Percentiles rank a stretch among this genome's conserved stretches.
phyloP scores from a whole-genome alignment of 2,113 vertebrate genomes.

The Lagopus leucura region DNA sequence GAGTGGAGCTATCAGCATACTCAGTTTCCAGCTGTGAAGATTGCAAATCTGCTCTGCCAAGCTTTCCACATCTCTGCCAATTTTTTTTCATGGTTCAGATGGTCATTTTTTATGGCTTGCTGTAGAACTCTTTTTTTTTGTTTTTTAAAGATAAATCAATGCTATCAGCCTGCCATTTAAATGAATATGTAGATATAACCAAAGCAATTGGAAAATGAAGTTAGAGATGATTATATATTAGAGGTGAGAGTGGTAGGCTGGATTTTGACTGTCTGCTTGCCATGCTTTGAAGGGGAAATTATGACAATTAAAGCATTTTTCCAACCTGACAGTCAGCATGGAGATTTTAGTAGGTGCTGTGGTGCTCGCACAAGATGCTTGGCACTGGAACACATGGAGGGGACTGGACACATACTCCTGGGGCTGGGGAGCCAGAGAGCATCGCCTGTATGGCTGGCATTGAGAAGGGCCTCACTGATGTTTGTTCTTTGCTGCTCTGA shows the following conservation, averaged over 20 bases:
- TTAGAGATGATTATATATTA: neutral
- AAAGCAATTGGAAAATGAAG: neutral
- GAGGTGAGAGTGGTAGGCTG: neutral
- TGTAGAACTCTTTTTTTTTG: neutral
- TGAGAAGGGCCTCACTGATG: too few species aligned
- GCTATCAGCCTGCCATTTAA: neutral
- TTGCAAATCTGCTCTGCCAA: neutral
- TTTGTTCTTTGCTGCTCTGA: neutral
- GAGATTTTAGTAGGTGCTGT: neutral
- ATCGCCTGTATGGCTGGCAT: neutral
- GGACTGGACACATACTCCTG: neutral
- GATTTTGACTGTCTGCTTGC: neutral
- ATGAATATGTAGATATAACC: neutral
- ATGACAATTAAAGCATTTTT: neutral
- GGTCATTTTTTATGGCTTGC: neutral
- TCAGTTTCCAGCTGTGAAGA: neutral
- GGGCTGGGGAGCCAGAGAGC: neutral
- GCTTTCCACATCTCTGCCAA: neutral
- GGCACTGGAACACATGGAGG: neutral
- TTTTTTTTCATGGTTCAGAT: neutral
- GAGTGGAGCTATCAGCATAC: neutral
- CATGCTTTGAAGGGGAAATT: neutral
- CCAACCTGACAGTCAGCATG: neutral
- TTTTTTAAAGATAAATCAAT: neutral
- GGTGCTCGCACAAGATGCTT: neutral